A percentile compares a stretch with the other conserved stretches of the same genome.
These are phyloP conservation scores for Bradypodion pumilum DNA, from an alignment of 2,797 vertebrate genomes.

Conservation along the genomic window DNA sequence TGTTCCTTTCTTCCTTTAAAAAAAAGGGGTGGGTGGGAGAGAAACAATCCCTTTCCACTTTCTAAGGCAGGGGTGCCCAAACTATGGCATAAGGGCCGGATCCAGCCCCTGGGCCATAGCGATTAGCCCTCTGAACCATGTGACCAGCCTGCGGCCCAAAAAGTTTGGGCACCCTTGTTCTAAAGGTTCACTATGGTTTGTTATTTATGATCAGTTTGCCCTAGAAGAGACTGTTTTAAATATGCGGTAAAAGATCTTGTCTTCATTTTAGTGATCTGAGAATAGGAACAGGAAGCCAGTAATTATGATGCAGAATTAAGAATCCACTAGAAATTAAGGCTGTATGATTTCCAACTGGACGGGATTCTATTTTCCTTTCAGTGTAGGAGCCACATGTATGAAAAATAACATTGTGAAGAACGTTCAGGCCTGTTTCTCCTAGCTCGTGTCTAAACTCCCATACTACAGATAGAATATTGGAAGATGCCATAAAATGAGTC, in stretches of 20 bases:
- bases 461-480: conserved; percentile 21
- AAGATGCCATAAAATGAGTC: not conserved
- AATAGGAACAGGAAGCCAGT: conserved; percentile 39
- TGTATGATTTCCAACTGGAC: conserved; percentile 71
- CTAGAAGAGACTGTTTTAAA: conserved; percentile 62
- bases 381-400: not conserved
- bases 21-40: too few species aligned
- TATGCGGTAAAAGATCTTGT: conserved; percentile 63
- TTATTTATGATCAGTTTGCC: conserved; percentile 63
- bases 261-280: conserved; percentile 61
- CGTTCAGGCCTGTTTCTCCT: not conserved
- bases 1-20: not conserved
- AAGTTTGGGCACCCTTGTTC: too few species aligned
- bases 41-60: too few species aligned
- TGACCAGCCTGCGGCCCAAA: too few species aligned
- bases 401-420: not conserved
- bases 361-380: conserved; percentile 46
- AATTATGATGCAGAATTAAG: conserved; percentile 71
- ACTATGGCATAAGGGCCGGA: too few species aligned
- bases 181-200: conserved; percentile 53
- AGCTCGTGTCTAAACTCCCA: not conserved
- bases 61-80: too few species aligned
- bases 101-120: too few species aligned
- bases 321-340: conserved; percentile 74
- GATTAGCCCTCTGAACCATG: too few species aligned